phyloP scores from a whole-genome alignment of 2,113 vertebrate species.

The Morone saxatilis region DNA sequence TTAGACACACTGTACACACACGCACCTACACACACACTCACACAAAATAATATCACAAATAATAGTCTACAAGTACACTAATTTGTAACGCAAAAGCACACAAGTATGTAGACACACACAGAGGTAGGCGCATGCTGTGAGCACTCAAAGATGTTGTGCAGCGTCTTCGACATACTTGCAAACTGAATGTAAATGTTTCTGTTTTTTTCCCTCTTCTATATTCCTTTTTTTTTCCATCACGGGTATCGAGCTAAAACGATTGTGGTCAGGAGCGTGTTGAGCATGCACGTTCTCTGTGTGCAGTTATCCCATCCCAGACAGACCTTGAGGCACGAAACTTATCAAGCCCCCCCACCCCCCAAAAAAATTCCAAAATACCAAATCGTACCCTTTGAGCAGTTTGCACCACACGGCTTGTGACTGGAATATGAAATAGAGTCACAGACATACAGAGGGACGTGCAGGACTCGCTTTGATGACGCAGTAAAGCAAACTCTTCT shows the following conservation, averaged over 20 bases:
- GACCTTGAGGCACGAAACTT: conserved; percentile 71
- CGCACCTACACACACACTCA: conserved; percentile 48
- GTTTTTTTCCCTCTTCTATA: conserved; percentile 1
- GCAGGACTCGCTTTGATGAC: conserved; percentile 73
- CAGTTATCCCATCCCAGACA: conserved; percentile 70
- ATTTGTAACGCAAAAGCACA: conserved; percentile 64
- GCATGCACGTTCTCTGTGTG: conserved; percentile 36
- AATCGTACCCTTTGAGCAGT: conserved; percentile 69
- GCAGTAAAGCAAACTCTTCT: conserved; percentile 70
- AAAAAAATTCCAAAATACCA: conserved; percentile 63
- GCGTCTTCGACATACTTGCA: conserved; percentile 37
- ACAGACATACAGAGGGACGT: conserved; percentile 60
- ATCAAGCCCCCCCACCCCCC: conserved; percentile 40
- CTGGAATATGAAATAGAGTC: conserved; percentile 76
- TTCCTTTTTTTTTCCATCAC: conserved; percentile 29
- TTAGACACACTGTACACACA: conserved; percentile 87
- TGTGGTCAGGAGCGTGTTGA: conserved; percentile 40
- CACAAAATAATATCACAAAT: conserved; percentile 76
- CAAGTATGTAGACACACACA: conserved; percentile 35
- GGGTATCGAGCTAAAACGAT: conserved; percentile 21
- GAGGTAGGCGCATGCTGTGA: conserved; percentile 17
- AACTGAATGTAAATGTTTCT: conserved; percentile 49
- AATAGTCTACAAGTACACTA: conserved; percentile 71
- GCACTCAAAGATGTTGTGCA: conserved; percentile 45
- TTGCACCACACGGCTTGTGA: conserved; percentile 73